phyloP scores from a whole-genome alignment of 2,797 vertebrate genomes.

The Enteromius viviparus region DNA sequence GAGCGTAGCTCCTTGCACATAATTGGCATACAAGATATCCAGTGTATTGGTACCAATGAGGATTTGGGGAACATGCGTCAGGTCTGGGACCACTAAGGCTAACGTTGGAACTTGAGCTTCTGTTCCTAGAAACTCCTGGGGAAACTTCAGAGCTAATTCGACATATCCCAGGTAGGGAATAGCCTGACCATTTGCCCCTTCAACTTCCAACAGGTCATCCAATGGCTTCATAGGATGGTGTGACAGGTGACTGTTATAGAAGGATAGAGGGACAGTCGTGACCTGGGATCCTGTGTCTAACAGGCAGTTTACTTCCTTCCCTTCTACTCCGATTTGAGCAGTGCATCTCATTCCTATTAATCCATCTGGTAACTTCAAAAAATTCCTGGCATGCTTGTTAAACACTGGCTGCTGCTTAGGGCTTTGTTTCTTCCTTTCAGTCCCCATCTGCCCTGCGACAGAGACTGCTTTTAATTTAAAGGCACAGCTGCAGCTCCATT shows the following conservation, averaged over 20 bases:
- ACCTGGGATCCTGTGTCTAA: background rate
- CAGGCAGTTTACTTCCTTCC: background rate
- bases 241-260: background rate
- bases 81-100: too few species aligned
- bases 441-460: background rate
- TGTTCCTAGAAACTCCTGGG: too few species aligned
- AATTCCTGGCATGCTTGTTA: background rate
- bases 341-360: background rate
- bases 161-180: too few species aligned
- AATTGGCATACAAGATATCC: too few species aligned
- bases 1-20: too few species aligned
- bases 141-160: too few species aligned
- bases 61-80: too few species aligned
- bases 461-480: conserved; percentile 2
- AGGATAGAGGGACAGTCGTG: background rate
- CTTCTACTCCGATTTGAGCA: background rate
- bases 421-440: background rate
- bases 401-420: background rate
- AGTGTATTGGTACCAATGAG: too few species aligned
- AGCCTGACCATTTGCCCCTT: background rate
- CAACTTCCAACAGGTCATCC: background rate
- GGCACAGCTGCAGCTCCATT: background rate
- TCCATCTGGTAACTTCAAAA: background rate
- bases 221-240: background rate
- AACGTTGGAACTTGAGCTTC: too few species aligned